Evolutionary conservation across 2,797 vertebrate genomes (phyloP).

Genomic region (Acanthopagrus latus): DNA sequence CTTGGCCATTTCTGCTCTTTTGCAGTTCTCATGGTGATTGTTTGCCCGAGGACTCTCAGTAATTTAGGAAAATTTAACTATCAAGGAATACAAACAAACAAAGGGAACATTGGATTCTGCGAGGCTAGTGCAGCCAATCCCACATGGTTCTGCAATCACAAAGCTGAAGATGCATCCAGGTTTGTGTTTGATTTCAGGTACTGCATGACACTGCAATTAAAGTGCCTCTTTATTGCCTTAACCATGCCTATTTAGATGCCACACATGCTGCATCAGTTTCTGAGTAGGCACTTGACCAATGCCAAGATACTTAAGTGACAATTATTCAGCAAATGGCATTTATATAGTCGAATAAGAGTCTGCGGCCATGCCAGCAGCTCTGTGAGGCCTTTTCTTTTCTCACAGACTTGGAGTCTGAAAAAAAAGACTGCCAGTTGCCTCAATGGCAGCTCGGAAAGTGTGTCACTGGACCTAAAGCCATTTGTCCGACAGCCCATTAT

Average conservation of each 20-base stretch:
- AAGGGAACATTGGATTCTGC: slow-evolving; percentile 42
- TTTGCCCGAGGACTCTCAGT: slow-evolving; percentile 47
- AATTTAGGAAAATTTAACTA: slow-evolving; percentile 53
- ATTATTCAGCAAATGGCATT: not conserved
- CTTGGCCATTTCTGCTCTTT: slow-evolving; percentile 41
- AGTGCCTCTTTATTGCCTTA: slow-evolving; percentile 9
- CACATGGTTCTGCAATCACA: slow-evolving; percentile 37
- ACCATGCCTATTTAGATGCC: not conserved
- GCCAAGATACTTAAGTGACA: not conserved
- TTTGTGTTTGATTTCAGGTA: slow-evolving; percentile 36
- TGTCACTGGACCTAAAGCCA: too few relatives aligned
- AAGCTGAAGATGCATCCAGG: slow-evolving; percentile 21
- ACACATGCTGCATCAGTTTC: not conserved
- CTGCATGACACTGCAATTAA: not conserved
- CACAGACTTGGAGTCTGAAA: too few relatives aligned
- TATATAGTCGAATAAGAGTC: too few relatives aligned
- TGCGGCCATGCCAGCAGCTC: not conserved
- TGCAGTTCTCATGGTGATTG: slow-evolving; percentile 39
- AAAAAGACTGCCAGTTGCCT: too few relatives aligned
- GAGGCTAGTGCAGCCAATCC: slow-evolving; percentile 12
- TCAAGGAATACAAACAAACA: slow-evolving; percentile 51
- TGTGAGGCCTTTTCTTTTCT: not conserved
- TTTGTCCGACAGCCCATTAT: too few relatives aligned
- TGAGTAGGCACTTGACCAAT: not conserved
- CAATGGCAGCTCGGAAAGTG: too few relatives aligned